Base-by-base conservation (phyloP, 2,797 vertebrate species). In the Manis javanica region DNA sequence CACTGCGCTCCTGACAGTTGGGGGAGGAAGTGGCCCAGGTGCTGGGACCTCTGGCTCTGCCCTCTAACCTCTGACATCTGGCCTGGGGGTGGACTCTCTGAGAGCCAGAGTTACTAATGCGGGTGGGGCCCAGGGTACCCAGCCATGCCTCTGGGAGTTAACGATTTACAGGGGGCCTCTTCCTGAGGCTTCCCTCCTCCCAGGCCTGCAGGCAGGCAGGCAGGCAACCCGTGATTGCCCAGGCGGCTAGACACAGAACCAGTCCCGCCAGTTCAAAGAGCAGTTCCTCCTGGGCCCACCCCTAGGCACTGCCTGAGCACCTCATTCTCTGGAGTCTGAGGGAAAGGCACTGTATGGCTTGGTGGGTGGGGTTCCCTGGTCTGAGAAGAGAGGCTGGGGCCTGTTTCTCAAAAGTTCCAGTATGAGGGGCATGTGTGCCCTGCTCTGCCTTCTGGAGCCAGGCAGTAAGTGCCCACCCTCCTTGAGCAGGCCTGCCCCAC, bases 261-360 rank as follows among this genome's bases (percentile, higher is more conserved):
- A 97, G 97, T 97, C 97, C 94, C 97, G 18, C 97, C 97, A 98
- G 97, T 98, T 98, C 97, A 98, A 97, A 97, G 96, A 97, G 96
- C 94, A 97, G 96, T 92, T 95, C 92, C 66, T 96, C 88, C 66
- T 3, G 11, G 93, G 82, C 96, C 90, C 94, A 93, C 97, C 95
- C 57, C 53, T 64, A 92, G 79, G 85, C 79, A 57, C 83, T 91
- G 83, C 87, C 85, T 57, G 34, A 86, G 75, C 68, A 79, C 96
- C 87, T 95, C 64, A 57, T 78, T 84, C 93, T 93, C 53, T 69
- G 72, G 46, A 88, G 53, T 83, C 91, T 78, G 39, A 91, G 69
- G 83, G 75, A 6, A 91, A 87, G n/a, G 31, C 42, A 86, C 18
- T 34, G 31, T 39, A 74, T 49, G 74, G 53, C 13, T 53, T 75